A percentile compares a stretch with the other conserved stretches of the same genome.
Conservation (phyloP, 2,888 invertebrate species). For the Leptura quadrifasciata region DNA sequence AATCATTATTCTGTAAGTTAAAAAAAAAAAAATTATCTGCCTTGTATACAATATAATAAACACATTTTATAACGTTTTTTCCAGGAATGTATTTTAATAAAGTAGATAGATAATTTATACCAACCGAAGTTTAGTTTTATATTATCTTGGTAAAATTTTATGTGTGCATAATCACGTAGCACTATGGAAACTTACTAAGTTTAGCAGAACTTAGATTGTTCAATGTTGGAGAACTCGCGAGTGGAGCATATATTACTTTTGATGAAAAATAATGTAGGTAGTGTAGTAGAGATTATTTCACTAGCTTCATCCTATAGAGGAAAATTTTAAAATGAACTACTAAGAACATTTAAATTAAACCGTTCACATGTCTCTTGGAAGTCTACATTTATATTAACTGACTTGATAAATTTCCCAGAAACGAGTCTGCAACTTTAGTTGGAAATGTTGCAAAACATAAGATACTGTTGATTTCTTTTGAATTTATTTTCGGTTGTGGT, state of each 20-base stretch:
- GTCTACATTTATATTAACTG: slow-evolving; percentile 5
- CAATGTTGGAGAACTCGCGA: slow-evolving; percentile 46
- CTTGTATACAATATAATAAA: background rate
- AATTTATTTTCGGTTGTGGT: background rate
- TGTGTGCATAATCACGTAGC: slow-evolving; percentile 52
- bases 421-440: background rate
- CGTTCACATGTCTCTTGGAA: slow-evolving; percentile 18
- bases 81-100: slow-evolving; percentile 45
- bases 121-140: slow-evolving; percentile 40
- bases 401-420: slow-evolving; percentile 13
- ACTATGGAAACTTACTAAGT: slow-evolving; percentile 46
- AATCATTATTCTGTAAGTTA: too few species aligned
- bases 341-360: slow-evolving; percentile 31
- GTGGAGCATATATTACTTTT: slow-evolving; percentile 40
- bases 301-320: slow-evolving; percentile 11
- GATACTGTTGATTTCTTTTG: background rate
- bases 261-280: slow-evolving; percentile 37
- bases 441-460: background rate
- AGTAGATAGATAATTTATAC: slow-evolving; percentile 44
- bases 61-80: slow-evolving; percentile 29
- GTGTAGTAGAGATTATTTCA: slow-evolving; percentile 21
- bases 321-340: slow-evolving; percentile 18
- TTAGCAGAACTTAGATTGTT: slow-evolving; percentile 51
- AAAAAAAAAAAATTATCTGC: background rate
- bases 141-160: slow-evolving; percentile 41